These are phyloP conservation scores for Schlechtendalia chinensis DNA, from an alignment of 1,140 invertebrate species.

Conservation along the genomic window DNA sequence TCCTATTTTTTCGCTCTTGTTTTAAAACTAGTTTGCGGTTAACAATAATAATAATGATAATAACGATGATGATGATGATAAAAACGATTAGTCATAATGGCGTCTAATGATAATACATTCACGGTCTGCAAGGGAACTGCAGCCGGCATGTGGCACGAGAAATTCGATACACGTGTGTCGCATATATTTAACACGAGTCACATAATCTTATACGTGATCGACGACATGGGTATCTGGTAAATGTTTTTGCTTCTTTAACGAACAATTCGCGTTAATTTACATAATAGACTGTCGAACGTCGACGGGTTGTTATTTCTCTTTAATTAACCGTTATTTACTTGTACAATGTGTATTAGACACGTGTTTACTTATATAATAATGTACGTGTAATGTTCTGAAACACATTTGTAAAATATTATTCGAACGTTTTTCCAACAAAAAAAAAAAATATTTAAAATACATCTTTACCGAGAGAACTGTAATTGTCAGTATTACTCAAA, in stretches of 20 bases:
- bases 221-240: background rate
- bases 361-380: too few species aligned
- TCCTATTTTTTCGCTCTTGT: background rate
- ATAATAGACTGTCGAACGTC: background rate
- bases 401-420: too few species aligned
- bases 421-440: too few species aligned
- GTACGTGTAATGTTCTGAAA: too few species aligned
- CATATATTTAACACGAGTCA: background rate
- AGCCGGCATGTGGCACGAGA: background rate
- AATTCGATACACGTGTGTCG: conserved; percentile 12
- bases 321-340: too few species aligned
- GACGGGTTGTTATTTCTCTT: background rate
- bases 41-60: background rate
- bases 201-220: background rate
- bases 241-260: background rate
- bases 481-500: too few species aligned
- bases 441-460: too few species aligned
- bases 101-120: background rate
- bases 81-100: conserved; percentile 17
- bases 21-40: background rate
- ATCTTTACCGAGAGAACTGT: too few species aligned
- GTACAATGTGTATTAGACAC: too few species aligned
- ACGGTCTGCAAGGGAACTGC: background rate
- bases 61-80: background rate
- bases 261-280: background rate